Conservation (phyloP, 2,888 invertebrate genomes). For the Eilema caniola region DNA sequence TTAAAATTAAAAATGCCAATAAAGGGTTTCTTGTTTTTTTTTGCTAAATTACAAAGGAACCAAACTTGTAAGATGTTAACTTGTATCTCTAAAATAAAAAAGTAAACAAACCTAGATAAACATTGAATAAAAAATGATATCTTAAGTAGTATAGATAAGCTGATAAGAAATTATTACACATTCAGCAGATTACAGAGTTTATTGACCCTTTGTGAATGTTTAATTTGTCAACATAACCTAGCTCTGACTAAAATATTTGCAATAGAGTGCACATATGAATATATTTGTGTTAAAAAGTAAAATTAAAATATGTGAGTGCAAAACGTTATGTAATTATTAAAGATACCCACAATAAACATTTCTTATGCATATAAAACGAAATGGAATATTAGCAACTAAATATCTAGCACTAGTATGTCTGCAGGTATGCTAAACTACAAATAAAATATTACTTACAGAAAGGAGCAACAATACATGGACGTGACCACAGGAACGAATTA, state of each 20-base stretch:
- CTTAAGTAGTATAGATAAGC: slow-evolving; percentile 54
- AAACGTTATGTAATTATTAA: slow-evolving; percentile 22
- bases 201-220: slow-evolving; percentile 37
- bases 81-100: background rate
- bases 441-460: slow-evolving; percentile 77
- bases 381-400: background rate
- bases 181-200: slow-evolving; percentile 34
- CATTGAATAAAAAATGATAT: background rate
- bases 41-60: background rate
- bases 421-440: background rate
- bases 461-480: slow-evolving; percentile 87
- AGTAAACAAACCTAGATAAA: background rate
- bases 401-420: background rate
- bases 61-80: background rate
- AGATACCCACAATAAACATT: background rate
- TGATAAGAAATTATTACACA: slow-evolving; percentile 33
- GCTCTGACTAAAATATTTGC: background rate
- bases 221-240: slow-evolving; percentile 9
- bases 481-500: slow-evolving; percentile 65
- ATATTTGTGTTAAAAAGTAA: background rate
- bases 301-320: slow-evolving; percentile 14
- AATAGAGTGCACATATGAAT: background rate
- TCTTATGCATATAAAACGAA: background rate
- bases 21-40: background rate
- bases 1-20: background rate